Percentiles rank a stretch among this genome's conserved stretches.
These are phyloP conservation scores for Bombus cullumanus DNA, from an alignment of 1,140 invertebrate genomes.

Conservation along the genomic window DNA sequence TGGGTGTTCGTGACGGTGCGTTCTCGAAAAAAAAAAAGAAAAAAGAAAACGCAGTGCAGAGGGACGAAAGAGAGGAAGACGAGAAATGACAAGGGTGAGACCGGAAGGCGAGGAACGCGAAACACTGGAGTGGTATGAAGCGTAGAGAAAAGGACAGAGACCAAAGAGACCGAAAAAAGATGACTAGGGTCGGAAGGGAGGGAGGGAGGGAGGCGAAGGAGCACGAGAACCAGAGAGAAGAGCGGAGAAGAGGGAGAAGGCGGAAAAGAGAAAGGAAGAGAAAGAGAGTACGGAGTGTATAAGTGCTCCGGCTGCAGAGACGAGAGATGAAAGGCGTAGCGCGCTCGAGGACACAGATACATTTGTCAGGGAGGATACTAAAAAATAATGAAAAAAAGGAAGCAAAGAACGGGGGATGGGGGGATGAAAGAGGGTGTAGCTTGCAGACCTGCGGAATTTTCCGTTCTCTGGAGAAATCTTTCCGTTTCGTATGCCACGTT, in stretches of 20 bases:
- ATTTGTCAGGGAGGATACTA: slow-evolving; percentile 78
- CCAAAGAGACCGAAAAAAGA: slow-evolving; percentile 65
- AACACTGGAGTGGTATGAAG: slow-evolving; percentile 46
- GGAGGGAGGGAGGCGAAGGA: slow-evolving; percentile 11
- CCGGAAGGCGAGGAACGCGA: slow-evolving; percentile 48
- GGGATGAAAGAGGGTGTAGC: slow-evolving; percentile 23
- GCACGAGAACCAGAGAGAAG: slow-evolving; percentile 38
- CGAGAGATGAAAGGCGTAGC: slow-evolving; percentile 80
- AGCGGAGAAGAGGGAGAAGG: slow-evolving; percentile 47
- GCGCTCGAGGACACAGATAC: slow-evolving; percentile 80
- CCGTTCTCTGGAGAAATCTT: slow-evolving; percentile 55
- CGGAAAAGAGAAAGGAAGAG: slow-evolving; percentile 56
- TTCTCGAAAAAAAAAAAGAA: slow-evolving; percentile 28
- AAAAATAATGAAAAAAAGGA: slow-evolving; percentile 75
- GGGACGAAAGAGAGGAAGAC: slow-evolving; percentile 7
- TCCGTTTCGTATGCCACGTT: slow-evolving; percentile 17
- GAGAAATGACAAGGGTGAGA: slow-evolving; percentile 19
- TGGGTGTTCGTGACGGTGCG: slow-evolving; percentile 45
- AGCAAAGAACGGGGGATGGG: background rate
- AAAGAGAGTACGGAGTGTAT: slow-evolving; percentile 73
- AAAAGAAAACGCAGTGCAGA: background rate
- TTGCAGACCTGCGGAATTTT: slow-evolving; percentile 52
- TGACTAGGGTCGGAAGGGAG: slow-evolving; percentile 8
- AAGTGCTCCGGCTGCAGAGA: slow-evolving; percentile 79
- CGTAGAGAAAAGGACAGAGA: slow-evolving; percentile 56